Evolutionary conservation across 2,113 vertebrate genomes (phyloP).

Genomic region (Ellobius talpinus): DNA sequence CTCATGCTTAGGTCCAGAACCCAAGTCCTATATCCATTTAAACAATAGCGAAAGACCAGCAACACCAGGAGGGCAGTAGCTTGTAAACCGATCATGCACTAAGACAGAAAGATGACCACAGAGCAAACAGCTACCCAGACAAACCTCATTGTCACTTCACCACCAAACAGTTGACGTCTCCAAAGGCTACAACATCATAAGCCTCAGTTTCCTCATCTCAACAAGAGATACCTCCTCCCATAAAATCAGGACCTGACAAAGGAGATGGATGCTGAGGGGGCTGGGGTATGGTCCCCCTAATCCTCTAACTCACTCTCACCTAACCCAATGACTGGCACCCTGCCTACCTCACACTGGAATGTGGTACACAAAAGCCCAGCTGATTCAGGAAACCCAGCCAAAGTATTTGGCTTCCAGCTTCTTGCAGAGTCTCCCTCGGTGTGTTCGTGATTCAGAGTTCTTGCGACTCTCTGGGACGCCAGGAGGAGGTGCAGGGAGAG

Average conservation of each 20-base stretch:
- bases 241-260: background rate
- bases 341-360: background rate
- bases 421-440: background rate
- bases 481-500: background rate
- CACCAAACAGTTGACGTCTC: background rate
- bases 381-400: background rate
- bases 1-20: background rate
- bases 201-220: background rate
- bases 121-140: background rate
- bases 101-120: background rate
- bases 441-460: constrained; percentile 44
- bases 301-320: background rate
- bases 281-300: accelerated
- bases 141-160: background rate
- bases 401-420: background rate
- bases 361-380: background rate
- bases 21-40: background rate
- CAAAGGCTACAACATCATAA: background rate
- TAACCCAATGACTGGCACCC: background rate
- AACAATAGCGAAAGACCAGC: background rate
- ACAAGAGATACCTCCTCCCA: too few species aligned
- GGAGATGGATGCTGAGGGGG: accelerated
- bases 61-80: background rate
- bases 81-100: background rate
- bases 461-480: background rate